phyloP scores from a whole-genome alignment of 2,113 vertebrate species.

The Dasyornis broadbenti region DNA sequence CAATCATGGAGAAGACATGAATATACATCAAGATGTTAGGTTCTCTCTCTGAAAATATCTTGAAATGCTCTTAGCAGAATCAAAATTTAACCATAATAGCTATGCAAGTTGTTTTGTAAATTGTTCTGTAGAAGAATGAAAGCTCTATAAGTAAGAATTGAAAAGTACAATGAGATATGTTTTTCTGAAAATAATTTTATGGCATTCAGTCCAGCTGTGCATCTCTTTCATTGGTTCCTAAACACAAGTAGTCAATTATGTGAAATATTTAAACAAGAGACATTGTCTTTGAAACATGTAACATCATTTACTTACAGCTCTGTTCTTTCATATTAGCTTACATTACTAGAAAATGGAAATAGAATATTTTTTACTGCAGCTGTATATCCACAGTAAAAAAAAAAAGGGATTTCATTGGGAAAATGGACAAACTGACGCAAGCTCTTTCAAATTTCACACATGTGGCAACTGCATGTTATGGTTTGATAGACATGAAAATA shows the following conservation, averaged over 20 bases:
- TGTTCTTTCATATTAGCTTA: slow-evolving; percentile 20
- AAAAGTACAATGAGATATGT: slow-evolving; percentile 35
- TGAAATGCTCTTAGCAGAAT: background rate
- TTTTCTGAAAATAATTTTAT: slow-evolving; percentile 41
- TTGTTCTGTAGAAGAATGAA: slow-evolving; percentile 28
- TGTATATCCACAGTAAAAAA: background rate
- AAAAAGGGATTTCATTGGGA: background rate
- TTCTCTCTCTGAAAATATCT: background rate
- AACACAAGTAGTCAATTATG: slow-evolving; percentile 26
- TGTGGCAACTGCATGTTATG: background rate
- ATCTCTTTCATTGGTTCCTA: slow-evolving; percentile 30
- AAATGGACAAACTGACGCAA: background rate
- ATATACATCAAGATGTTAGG: background rate
- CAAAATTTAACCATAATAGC: background rate
- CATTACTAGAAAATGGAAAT: background rate
- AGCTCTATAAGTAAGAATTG: slow-evolving; percentile 9
- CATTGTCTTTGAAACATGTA: slow-evolving; percentile 22
- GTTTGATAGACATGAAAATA: background rate
- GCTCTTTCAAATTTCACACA: background rate
- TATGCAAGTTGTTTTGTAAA: slow-evolving; percentile 1
- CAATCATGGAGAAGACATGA: background rate
- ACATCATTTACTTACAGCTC: slow-evolving; percentile 3
- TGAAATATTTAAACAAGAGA: slow-evolving; percentile 44
- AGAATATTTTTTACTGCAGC: background rate
- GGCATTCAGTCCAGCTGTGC: slow-evolving; percentile 4